These are phyloP conservation scores for Trissolcus brochymenae DNA, from an alignment of 2,888 invertebrate genomes.

Conservation along the genomic window DNA sequence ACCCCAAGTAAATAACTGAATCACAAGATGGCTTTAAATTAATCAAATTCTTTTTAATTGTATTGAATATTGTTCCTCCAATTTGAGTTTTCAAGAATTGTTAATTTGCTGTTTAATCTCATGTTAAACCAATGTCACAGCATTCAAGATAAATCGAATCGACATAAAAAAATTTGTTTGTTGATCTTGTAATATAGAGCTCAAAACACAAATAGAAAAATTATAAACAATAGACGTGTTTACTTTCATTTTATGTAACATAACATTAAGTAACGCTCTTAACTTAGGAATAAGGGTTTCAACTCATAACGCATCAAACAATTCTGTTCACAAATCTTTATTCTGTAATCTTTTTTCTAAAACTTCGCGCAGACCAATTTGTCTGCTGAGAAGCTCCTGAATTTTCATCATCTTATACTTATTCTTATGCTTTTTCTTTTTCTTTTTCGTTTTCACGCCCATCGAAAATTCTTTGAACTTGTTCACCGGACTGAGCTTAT, in stretches of 20 bases:
- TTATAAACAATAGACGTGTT: not conserved
- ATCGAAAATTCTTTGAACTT: too few species aligned
- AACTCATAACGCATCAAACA: too few species aligned
- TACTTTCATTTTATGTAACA: too few species aligned
- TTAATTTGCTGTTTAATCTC: not conserved
- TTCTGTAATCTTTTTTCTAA: too few species aligned
- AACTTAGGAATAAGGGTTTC: too few species aligned
- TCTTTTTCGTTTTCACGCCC: too few species aligned
- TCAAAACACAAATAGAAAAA: slow-evolving; percentile 19
- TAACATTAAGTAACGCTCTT: not conserved
- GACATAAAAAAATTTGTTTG: not conserved
- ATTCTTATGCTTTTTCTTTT: too few species aligned
- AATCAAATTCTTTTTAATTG: not conserved
- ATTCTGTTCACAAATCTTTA: too few species aligned
- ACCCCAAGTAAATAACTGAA: not conserved
- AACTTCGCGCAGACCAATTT: too few species aligned
- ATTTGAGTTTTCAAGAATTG: not conserved
- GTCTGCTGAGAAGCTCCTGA: too few species aligned
- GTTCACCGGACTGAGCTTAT: too few species aligned
- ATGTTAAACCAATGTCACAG: not conserved
- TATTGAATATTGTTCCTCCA: not conserved
- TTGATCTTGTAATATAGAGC: slow-evolving; percentile 39
- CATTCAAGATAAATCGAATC: slow-evolving; percentile 13
- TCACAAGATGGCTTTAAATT: not conserved
- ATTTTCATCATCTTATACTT: too few species aligned